Conservation (phyloP, 2,113 vertebrate genomes). For the Murina feae region DNA sequence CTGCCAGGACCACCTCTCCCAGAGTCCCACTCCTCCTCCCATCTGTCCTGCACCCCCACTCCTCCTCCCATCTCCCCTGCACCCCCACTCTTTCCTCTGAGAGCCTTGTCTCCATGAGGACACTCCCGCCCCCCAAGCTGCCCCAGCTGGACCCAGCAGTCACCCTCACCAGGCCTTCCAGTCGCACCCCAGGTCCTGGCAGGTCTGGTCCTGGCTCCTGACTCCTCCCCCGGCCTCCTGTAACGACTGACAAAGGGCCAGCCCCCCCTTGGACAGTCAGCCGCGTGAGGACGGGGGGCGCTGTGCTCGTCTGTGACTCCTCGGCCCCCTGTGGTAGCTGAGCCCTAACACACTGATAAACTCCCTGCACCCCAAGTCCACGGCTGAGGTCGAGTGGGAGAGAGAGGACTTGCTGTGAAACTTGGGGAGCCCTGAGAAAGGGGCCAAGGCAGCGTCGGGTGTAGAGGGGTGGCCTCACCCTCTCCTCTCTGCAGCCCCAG, state of each 20-base stretch:
- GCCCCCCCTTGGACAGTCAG: background rate
- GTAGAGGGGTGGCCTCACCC: background rate
- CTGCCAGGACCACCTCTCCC: too few relatives aligned
- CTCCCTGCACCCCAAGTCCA: background rate
- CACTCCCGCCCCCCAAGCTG: background rate
- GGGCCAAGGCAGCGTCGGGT: background rate
- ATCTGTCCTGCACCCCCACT: too few relatives aligned
- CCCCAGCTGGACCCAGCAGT: background rate
- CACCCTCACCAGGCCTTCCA: background rate
- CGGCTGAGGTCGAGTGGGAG: background rate
- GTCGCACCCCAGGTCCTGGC: background rate
- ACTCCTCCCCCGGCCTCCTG: too few relatives aligned
- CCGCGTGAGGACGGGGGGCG: background rate
- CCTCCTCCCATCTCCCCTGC: background rate
- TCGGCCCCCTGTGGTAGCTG: background rate
- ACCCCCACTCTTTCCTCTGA: too few relatives aligned
- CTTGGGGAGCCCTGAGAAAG: background rate
- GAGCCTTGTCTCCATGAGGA: background rate
- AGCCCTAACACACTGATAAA: background rate
- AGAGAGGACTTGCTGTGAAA: background rate
- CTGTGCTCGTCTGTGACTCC: background rate
- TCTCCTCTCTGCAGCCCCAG: constrained; percentile 85
- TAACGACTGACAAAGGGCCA: background rate
- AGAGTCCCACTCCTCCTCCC: too few relatives aligned
- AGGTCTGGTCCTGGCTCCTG: background rate